A percentile compares a stretch with the other conserved stretches of the same genome.
Evolutionary conservation across 92 coral and sea anemone species (phyloP).

Genomic region (Phenganax subtilis): DNA sequence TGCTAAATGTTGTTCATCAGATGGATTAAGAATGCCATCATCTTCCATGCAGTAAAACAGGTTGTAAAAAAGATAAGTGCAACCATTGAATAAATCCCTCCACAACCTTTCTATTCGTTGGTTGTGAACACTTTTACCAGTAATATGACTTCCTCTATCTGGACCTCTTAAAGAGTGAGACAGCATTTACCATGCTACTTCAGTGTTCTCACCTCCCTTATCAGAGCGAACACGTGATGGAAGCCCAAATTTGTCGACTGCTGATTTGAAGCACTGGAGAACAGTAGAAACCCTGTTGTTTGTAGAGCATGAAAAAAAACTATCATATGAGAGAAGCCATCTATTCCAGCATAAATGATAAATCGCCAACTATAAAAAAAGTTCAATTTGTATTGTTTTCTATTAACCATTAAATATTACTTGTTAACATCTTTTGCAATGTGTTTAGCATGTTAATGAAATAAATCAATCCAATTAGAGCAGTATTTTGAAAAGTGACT

Average conservation of each 20-base stretch:
- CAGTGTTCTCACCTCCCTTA: conserved; percentile 51
- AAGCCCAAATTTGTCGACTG: conserved; percentile 8
- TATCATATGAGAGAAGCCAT: conserved; percentile 7
- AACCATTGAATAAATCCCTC: neutral
- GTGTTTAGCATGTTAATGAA: too few species aligned
- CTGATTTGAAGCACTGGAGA: conserved; percentile 19
- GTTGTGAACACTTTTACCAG: too few species aligned
- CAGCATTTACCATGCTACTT: conserved; percentile 5
- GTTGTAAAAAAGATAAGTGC: neutral
- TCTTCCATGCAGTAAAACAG: neutral
- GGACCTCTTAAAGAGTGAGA: conserved; percentile 50
- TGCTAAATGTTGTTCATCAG: neutral
- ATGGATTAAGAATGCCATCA: neutral
- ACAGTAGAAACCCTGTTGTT: conserved; percentile 2
- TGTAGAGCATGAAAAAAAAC: conserved; percentile 13
- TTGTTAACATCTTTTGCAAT: too few species aligned
- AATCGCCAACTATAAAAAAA: conserved; percentile 4
- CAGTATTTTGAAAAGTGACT: too few species aligned
- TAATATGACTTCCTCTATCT: neutral
- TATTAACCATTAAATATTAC: too few species aligned
- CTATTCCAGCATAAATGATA: conserved; percentile 12
- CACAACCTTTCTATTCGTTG: neutral
- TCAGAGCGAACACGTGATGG: conserved; percentile 53
- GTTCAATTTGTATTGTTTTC: too few species aligned
- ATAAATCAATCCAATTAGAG: too few species aligned